phyloP scores from a whole-genome alignment of 2,888 invertebrate genomes.

The Apeira syringaria region DNA sequence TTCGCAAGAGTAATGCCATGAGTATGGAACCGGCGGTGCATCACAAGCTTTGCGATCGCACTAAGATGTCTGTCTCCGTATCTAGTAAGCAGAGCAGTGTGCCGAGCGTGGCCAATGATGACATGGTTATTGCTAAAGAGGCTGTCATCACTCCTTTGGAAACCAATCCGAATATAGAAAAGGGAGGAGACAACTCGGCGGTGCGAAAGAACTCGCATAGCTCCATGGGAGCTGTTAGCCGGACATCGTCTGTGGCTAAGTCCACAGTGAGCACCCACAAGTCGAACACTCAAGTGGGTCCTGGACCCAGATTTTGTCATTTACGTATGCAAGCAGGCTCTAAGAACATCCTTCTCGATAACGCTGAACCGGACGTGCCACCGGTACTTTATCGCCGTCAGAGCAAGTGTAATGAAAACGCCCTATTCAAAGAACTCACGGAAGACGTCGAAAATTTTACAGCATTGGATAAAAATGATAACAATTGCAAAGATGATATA shows the following conservation, averaged over 20 bases:
- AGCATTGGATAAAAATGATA: slow-evolving; percentile 58
- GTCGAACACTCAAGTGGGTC: slow-evolving; percentile 75
- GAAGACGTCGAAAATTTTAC: slow-evolving; percentile 70
- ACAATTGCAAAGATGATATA: slow-evolving; percentile 54
- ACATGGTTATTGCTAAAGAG: slow-evolving; percentile 55
- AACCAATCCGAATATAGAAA: slow-evolving; percentile 50
- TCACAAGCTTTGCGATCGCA: slow-evolving; percentile 84
- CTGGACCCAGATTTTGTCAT: slow-evolving; percentile 90
- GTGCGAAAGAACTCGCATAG: slow-evolving; percentile 69
- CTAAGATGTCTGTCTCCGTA: slow-evolving; percentile 65
- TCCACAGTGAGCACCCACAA: slow-evolving; percentile 78
- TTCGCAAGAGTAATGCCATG: slow-evolving; percentile 51
- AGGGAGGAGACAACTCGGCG: slow-evolving; percentile 47
- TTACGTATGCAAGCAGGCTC: slow-evolving; percentile 90
- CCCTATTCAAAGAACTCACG: slow-evolving; percentile 70
- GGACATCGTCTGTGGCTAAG: slow-evolving; percentile 75
- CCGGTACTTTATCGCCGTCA: slow-evolving; percentile 89
- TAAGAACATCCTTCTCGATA: slow-evolving; percentile 91
- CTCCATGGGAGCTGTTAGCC: slow-evolving; percentile 74
- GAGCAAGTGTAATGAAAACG: slow-evolving; percentile 74
- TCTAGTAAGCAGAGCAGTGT: slow-evolving; percentile 73
- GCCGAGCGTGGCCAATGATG: slow-evolving; percentile 62
- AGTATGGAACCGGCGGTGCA: slow-evolving; percentile 80
- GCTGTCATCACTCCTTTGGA: slow-evolving; percentile 46
- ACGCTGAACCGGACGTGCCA: slow-evolving; percentile 88